Percentiles rank a stretch among this genome's conserved stretches.
Conservation (phyloP, 2,113 vertebrate species). For the Pandion haliaetus region DNA sequence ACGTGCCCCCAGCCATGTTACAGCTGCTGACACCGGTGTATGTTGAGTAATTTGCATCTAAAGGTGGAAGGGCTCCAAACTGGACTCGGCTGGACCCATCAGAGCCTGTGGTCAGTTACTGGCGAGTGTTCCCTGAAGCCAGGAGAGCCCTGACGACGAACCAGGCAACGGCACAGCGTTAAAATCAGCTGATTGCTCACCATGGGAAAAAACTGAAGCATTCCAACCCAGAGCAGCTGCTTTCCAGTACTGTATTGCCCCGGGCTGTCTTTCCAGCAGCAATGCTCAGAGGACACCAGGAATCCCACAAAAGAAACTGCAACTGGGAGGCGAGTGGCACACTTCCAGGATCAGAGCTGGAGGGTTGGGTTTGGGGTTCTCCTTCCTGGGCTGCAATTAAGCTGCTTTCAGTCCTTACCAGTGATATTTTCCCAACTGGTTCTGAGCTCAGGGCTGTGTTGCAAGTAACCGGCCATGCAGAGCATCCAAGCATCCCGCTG, state of each 20-base stretch:
- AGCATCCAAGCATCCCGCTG: not conserved
- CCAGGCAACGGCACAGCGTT: accelerated
- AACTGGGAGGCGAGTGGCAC: accelerated
- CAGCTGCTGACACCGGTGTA: not conserved
- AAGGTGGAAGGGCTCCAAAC: not conserved
- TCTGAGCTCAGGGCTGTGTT: not conserved
- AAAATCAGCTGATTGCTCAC: not conserved
- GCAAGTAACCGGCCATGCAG: not conserved
- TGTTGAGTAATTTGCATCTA: not conserved
- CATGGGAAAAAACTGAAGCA: not conserved
- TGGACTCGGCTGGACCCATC: not conserved
- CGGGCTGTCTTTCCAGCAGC: not conserved
- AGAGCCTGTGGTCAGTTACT: not conserved
- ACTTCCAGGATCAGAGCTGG: accelerated
- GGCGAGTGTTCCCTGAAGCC: not conserved
- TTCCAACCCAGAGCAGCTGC: not conserved
- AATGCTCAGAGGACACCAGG: not conserved
- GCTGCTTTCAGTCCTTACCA: not conserved
- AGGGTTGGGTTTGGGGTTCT: not conserved
- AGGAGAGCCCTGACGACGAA: accelerated
- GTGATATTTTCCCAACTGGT: not conserved
- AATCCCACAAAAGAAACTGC: not conserved
- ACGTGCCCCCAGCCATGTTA: too few species aligned
- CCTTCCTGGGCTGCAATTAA: not conserved
- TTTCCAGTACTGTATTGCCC: not conserved